A percentile compares a stretch with the other conserved stretches of the same genome.
Evolutionary conservation across 2,888 invertebrate genomes (phyloP).

Genomic region (Rhagonycha fulva): DNA sequence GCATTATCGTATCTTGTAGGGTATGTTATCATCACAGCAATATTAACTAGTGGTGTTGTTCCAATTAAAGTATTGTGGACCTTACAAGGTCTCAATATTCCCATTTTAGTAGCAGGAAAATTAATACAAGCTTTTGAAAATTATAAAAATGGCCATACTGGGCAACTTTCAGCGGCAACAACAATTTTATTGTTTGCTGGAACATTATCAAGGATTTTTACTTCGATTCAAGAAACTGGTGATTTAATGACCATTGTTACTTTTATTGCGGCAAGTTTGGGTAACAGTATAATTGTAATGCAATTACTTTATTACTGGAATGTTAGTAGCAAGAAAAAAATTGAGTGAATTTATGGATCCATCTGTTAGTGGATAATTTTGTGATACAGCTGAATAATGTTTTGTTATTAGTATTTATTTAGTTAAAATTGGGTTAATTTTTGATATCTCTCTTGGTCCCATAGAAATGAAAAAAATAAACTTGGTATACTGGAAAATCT

Average conservation of each 20-base stretch:
- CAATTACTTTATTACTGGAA: slow-evolving; percentile 92
- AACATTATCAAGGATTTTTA: slow-evolving; percentile 92
- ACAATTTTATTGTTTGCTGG: slow-evolving; percentile 86
- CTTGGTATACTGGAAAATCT: neutral
- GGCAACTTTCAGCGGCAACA: slow-evolving; percentile 92
- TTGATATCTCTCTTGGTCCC: too few relatives aligned
- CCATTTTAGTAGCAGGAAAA: slow-evolving; percentile 86
- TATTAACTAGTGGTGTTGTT: slow-evolving; percentile 69
- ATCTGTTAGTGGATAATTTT: neutral
- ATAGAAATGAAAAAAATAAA: neutral
- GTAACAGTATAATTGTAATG: slow-evolving; percentile 80
- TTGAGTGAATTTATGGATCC: neutral
- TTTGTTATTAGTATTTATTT: neutral
- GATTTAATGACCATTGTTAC: slow-evolving; percentile 84
- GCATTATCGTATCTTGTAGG: slow-evolving; percentile 62
- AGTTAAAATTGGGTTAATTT: too few relatives aligned
- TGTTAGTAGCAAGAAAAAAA: slow-evolving; percentile 55
- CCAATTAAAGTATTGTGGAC: slow-evolving; percentile 76
- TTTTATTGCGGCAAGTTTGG: slow-evolving; percentile 73
- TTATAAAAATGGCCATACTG: slow-evolving; percentile 87
- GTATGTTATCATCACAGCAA: slow-evolving; percentile 61
- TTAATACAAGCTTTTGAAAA: slow-evolving; percentile 86
- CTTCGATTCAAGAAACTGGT: slow-evolving; percentile 96
- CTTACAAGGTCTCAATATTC: slow-evolving; percentile 76
- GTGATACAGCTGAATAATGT: neutral